Base-by-base conservation (phyloP, 2,888 invertebrate genomes). In the Stenodema calcarata region DNA sequence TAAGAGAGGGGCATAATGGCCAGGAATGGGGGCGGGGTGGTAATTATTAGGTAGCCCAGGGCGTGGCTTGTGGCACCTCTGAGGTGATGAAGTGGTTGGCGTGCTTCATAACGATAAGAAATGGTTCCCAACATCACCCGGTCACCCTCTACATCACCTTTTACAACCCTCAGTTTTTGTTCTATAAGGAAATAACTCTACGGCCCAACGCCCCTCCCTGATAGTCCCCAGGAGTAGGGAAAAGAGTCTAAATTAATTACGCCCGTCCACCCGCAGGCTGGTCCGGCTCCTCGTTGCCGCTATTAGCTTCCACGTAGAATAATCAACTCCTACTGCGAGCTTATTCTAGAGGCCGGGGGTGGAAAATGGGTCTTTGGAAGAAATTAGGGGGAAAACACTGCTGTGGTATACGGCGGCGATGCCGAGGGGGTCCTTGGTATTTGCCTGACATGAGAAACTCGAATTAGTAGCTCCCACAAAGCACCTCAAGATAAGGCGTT, bases 81-180 rank as follows among this genome's bases (percentile, higher is more conserved):
- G 69, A 41, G 70, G 82, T 82, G 82, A 82, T 82, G 82, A 82
- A 82, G 82, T 82, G 82, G 82, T 82, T 82, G 50, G 82, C 82
- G 82, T 82, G 82, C 70, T 82, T 82, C 69, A 82, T 70, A 82
- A 82, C 82, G 82, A 82, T 82, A 82, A 82, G 82, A 42, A 70
- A 82, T 70, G 70, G 82, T 82, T 35, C 6, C 82, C 69, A 82
- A 82, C 82, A 81, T 81, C 80, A 70, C 18, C 23, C 82, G 16
- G 47, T 69, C 82, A 70, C 62, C 69, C 82, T 69, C 42, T 82
- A 82, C 70, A 82, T 82, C 70, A 82, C 42, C 82, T 62, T 62
- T 62, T 62, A 27, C 73, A 35, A n/a, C 41, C 73, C 69, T 47
- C 47, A 6, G 27, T 62, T 62, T 62, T 35, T 35, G 35, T 35